phyloP scores from a whole-genome alignment of 1,140 invertebrate species.

The Drosophila burlai region DNA sequence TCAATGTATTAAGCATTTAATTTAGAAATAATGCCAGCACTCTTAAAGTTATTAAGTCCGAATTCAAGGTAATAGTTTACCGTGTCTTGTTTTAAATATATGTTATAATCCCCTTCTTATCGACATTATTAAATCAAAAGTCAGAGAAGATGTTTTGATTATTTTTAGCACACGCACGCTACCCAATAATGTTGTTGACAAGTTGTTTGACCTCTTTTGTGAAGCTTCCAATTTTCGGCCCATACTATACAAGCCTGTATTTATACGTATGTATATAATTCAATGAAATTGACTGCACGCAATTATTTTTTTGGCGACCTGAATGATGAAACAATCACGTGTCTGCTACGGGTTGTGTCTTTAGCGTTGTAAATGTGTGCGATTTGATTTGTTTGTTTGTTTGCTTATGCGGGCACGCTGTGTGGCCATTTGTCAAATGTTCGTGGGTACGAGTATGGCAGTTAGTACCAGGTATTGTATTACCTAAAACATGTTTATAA shows the following conservation, averaged over 20 bases:
- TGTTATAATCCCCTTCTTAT: not conserved
- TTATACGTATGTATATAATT: constrained; percentile 25
- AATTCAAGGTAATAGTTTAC: not conserved
- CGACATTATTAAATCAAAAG: not conserved
- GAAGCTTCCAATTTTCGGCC: constrained; percentile 3
- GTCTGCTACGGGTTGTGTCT: constrained; percentile 24
- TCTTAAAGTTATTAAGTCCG: not conserved
- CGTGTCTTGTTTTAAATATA: not conserved
- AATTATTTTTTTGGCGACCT: constrained; percentile 53
- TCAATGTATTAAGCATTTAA: constrained; percentile 1
- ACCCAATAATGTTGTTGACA: constrained; percentile 18
- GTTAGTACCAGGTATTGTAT: constrained; percentile 35
- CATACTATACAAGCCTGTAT: not conserved
- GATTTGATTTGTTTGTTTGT: constrained; percentile 45
- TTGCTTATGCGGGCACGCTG: constrained; percentile 31
- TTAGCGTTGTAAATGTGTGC: constrained; percentile 12
- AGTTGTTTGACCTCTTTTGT: constrained; percentile 44
- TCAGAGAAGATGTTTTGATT: not conserved
- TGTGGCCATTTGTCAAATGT: constrained; percentile 41
- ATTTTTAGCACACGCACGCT: constrained; percentile 9
- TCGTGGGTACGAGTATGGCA: constrained; percentile 2
- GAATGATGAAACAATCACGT: constrained; percentile 58
- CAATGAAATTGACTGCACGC: constrained; percentile 43
- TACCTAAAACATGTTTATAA: constrained; percentile 52
- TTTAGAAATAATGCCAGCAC: not conserved